Evolutionary conservation across 1,140 invertebrate genomes (phyloP), one percentile per base, ranked within the genome.

Genomic region (Leptopilina clavipes): DNA sequence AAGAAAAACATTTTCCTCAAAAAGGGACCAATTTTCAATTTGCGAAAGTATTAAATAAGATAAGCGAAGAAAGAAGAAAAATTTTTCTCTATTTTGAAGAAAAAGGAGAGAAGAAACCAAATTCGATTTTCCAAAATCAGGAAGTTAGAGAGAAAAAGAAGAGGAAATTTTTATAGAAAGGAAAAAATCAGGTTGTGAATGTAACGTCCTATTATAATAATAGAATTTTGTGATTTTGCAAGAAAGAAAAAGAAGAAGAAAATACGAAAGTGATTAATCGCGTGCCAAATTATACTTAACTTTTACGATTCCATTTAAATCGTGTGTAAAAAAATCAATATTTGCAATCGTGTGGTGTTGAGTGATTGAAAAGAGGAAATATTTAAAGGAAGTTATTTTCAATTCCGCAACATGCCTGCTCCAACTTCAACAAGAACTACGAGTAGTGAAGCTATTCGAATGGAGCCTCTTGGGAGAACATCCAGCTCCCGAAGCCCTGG

Each of bases 381-480:
- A 65, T 65, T 59, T 12, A n/a, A 65, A 65, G 14, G 25, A 65
- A 65, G 12, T 65, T n/a, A 43, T 37, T 25, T 70, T 59, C n/a
- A 76, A 76, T 25, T 37, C n/a, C 48, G 18, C 44, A 85, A 86
- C 73, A 89, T 89, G 88, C 86, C 87, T 25, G 83, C 81, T 78
- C 83, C 81, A 71, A 86, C 82, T 1, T 86, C 87, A 14, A 88
- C 85, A 48, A 83, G 84, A 25, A 76, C 76, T 77, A 89, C 81
- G 72, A 90, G 89, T 81, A 89, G 88, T 80, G 89, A 90, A 59
- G 87, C 85, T 9, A 90, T 90, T 73, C 84, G 89, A 25, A 88
- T 90, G 85, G 89, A 90, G 48, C 89, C 89, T 3, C 71, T 91
- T 14, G 87, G 87, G 19, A 86, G 87, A 74, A 89, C 89, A 17